These are phyloP conservation scores for Eulimnadia texana DNA, from an alignment of 1,140 invertebrate species.

Conservation along the genomic window DNA sequence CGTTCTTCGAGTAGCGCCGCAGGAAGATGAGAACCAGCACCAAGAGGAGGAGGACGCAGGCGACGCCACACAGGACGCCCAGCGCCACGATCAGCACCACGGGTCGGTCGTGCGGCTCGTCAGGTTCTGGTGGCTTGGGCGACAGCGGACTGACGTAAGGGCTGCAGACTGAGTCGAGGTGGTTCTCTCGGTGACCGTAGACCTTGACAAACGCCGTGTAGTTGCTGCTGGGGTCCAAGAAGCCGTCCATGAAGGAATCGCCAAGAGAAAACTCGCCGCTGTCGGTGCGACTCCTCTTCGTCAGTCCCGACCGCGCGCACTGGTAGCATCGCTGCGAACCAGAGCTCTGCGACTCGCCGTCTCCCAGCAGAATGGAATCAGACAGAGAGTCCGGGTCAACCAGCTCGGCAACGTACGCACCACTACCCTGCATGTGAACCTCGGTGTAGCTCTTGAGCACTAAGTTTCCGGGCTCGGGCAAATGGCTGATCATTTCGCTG, in stretches of 20 bases:
- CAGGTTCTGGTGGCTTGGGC: constrained; percentile 28
- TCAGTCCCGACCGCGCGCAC: neutral
- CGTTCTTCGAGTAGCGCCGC: constrained; percentile 54
- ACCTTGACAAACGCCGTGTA: constrained; percentile 72
- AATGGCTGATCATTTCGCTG: constrained; percentile 32
- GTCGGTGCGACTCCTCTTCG: neutral
- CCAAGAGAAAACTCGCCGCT: neutral
- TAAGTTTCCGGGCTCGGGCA: constrained; percentile 49
- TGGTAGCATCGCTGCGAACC: neutral
- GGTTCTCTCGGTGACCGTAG: constrained; percentile 39
- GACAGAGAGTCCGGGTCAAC: constrained; percentile 38
- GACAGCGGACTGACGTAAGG: constrained; percentile 39
- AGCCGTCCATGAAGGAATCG: constrained; percentile 35
- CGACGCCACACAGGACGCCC: constrained; percentile 39
- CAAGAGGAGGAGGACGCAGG: constrained; percentile 46
- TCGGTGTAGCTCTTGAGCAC: constrained; percentile 52
- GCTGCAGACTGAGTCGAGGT: constrained; percentile 36
- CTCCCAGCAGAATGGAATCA: constrained; percentile 1
- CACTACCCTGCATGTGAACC: constrained; percentile 45
- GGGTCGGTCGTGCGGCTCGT: constrained; percentile 6
- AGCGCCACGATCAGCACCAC: constrained; percentile 20
- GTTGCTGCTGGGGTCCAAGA: constrained; percentile 52
- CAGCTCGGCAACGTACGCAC: constrained; percentile 67
- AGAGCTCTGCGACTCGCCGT: neutral
- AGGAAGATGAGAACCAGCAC: constrained; percentile 49